Evolutionary conservation across 2,797 vertebrate genomes (phyloP).

Genomic region (Acridotheres tristis): DNA sequence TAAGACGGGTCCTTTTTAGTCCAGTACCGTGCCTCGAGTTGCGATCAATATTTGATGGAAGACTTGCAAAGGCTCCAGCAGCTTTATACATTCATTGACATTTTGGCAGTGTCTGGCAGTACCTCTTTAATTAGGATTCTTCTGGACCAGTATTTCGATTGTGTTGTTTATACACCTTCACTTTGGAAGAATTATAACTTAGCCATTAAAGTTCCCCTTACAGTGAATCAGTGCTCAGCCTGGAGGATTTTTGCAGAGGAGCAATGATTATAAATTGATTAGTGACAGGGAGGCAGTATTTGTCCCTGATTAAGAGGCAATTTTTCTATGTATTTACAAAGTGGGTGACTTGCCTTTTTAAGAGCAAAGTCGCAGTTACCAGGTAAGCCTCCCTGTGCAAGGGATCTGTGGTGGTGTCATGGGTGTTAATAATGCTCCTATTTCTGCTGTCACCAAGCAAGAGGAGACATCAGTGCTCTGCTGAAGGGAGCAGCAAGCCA

Average conservation of each 20-base stretch:
- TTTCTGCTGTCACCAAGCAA: neutral
- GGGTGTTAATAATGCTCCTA: neutral
- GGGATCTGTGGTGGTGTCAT: neutral
- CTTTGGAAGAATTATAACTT: constrained; percentile 43
- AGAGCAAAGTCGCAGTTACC: neutral
- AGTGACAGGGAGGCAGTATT: neutral
- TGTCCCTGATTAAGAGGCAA: neutral
- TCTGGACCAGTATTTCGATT: constrained; percentile 37
- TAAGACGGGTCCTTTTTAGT: constrained; percentile 35
- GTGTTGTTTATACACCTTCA: constrained; percentile 40
- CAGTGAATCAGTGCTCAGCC: constrained; percentile 31
- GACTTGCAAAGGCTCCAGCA: constrained; percentile 56
- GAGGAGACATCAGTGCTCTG: neutral
- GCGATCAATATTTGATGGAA: constrained; percentile 64
- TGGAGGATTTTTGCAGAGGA: neutral
- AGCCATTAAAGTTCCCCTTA: constrained; percentile 1
- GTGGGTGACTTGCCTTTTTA: neutral
- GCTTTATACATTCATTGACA: constrained; percentile 46
- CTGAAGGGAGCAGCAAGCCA: neutral
- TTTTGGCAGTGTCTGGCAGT: constrained; percentile 46
- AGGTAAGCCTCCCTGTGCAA: neutral
- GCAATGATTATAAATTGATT: constrained; percentile 11
- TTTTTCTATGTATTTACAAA: neutral
- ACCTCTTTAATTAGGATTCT: constrained; percentile 63
- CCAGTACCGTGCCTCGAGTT: neutral